phyloP scores from a whole-genome alignment of 2,797 vertebrate species.

The Siniperca obscura region DNA sequence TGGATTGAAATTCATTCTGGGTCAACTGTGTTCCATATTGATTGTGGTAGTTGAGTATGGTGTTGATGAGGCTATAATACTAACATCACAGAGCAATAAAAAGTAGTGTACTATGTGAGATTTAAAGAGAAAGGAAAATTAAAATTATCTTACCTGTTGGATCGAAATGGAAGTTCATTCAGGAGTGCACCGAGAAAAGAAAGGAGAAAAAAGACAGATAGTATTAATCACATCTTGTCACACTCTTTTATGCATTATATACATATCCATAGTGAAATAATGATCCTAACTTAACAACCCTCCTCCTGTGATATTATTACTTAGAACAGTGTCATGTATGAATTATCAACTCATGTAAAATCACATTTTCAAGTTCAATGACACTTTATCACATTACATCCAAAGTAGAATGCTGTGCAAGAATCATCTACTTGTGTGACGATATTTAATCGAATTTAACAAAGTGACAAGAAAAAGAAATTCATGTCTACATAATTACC shows the following conservation, averaged over 20 bases:
- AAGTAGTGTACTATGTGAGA: neutral
- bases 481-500: neutral
- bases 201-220: constrained; percentile 33
- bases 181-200: constrained; percentile 25
- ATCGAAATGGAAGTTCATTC: constrained; percentile 20
- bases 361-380: neutral
- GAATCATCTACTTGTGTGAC: neutral
- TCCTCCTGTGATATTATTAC: neutral
- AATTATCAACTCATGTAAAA: neutral
- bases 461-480: neutral
- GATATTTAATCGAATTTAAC: neutral
- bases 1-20: constrained; percentile 1
- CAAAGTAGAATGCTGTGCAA: neutral
- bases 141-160: constrained; percentile 69
- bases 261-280: neutral
- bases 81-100: neutral
- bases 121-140: constrained; percentile 1
- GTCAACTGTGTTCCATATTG: constrained; percentile 24
- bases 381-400: neutral
- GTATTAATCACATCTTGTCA: neutral
- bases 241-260: neutral
- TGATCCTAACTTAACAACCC: neutral
- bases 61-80: constrained; percentile 5
- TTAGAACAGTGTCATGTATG: neutral
- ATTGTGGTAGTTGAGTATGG: neutral